A percentile compares a stretch with the other conserved stretches of the same genome.
Conservation (phyloP, 1,140 invertebrate genomes). For the Eupristina koningsbergeri region DNA sequence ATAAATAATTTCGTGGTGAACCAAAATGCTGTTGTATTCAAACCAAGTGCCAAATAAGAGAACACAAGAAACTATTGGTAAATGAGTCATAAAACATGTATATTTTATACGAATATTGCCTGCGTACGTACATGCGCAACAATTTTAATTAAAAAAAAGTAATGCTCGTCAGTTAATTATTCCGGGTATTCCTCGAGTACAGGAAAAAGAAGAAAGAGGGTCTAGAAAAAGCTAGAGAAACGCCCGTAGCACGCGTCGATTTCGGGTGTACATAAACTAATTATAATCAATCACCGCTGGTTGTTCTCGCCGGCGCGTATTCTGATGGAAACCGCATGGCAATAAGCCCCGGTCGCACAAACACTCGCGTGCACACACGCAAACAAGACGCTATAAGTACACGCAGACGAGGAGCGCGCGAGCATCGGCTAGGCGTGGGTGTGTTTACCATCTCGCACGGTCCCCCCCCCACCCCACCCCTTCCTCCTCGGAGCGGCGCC, state of each 20-base stretch:
- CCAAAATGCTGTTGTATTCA: too few species aligned
- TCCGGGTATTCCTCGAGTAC: too few species aligned
- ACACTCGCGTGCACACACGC: conserved; percentile 25
- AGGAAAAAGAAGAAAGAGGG: too few species aligned
- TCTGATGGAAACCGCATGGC: conserved; percentile 47
- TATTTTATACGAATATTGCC: too few species aligned
- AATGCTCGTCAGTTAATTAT: too few species aligned
- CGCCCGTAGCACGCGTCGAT: neutral
- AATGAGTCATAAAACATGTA: too few species aligned
- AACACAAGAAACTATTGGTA: too few species aligned
- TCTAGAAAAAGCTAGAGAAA: too few species aligned
- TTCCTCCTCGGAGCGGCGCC: conserved; percentile 32
- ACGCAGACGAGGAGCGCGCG: neutral
- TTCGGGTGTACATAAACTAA: conserved; percentile 55
- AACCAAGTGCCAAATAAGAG: too few species aligned
- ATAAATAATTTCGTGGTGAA: too few species aligned
- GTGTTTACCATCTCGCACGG: conserved; percentile 35
- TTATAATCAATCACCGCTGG: conserved; percentile 59
- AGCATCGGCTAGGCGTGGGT: conserved; percentile 37
- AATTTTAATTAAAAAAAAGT: too few species aligned
- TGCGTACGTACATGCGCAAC: too few species aligned
- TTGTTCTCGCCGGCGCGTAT: conserved; percentile 38
- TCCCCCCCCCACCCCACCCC: conserved; percentile 16
- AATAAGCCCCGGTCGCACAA: conserved; percentile 32
- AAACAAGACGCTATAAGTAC: neutral